phyloP scores from a whole-genome alignment of 2,113 vertebrate species.

The Nyctibius bracteatus region DNA sequence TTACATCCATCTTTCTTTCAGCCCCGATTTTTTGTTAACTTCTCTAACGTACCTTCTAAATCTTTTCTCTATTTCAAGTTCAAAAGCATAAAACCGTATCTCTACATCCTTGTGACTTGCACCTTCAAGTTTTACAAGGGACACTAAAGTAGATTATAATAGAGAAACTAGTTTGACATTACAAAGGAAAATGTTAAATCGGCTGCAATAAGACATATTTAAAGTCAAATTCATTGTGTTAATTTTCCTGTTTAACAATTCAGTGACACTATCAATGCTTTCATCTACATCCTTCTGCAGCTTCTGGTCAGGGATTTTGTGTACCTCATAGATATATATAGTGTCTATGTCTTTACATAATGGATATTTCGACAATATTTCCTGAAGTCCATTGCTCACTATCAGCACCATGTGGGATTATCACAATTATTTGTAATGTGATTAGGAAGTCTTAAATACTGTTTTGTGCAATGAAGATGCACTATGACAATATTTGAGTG shows the following conservation, averaged over 20 bases:
- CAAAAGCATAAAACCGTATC: background rate
- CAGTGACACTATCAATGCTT: background rate
- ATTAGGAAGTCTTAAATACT: slow-evolving; percentile 43
- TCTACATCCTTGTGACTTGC: background rate
- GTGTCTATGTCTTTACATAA: background rate
- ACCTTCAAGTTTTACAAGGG: background rate
- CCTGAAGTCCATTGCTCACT: background rate
- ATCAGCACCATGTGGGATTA: background rate
- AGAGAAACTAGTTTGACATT: background rate
- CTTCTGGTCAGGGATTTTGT: background rate
- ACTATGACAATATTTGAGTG: background rate
- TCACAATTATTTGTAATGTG: background rate
- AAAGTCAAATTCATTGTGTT: background rate
- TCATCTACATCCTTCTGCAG: background rate
- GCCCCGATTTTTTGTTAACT: background rate
- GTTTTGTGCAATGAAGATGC: slow-evolving; percentile 16
- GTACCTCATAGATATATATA: background rate
- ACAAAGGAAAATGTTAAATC: slow-evolving; percentile 16
- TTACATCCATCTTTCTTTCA: background rate
- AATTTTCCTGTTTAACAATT: slow-evolving; percentile 3
- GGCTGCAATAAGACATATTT: background rate
- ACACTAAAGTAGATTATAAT: background rate
- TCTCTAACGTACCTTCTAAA: background rate
- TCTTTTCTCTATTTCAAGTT: background rate
- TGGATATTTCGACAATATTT: background rate